Evolutionary conservation across 2,888 invertebrate genomes (phyloP), one percentile per base, ranked within the genome.

Genomic region (Vesta saturnalis): DNA sequence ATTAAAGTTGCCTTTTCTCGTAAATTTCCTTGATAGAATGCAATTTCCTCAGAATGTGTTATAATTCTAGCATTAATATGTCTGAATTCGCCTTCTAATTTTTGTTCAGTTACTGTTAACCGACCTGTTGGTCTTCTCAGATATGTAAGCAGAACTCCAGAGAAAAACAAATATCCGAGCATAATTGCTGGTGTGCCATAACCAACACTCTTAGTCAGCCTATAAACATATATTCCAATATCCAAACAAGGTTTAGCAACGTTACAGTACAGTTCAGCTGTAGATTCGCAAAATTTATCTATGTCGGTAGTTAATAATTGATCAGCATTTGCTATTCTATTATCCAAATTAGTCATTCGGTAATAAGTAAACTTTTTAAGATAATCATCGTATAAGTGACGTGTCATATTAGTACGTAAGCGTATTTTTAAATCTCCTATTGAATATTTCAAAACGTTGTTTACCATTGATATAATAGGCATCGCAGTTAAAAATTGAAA

Each of bases 71-170:
- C 95, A 84, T 99, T 97, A 30, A 98, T 96, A 81, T 96, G 98
- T 81, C 99, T 89, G 85, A 96, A 98, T 87, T 99, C 98, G 61
- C 99, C 99, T 86, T 99, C 99, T n/a, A 98, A 85, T 82, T 95
- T 94, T 84, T 99, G 99, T 83, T 99, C 99, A 70, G 90, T 90
- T 0, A 97, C 95, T 0, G 99, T 99, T 86, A 99, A 88, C 56
- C 90, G 87, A 0, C 89, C 96, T 70, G 96, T 94, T 0, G 98
- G 98, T 76, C 92, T 90, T 72, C 98, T 88, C 63, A 97, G 85
- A 78, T 94, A 91, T 0, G 98, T 97, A 63, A 99, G 85, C 70
- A 96, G 85, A 1, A 93, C 85, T 62, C 99, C 99, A 58, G 97
- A 95, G 18, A 95, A 82, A 0, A 96, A 83, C 69, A 99, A 85